Conservation (phyloP, 2,888 invertebrate genomes). For the Metallyticus violacea region DNA sequence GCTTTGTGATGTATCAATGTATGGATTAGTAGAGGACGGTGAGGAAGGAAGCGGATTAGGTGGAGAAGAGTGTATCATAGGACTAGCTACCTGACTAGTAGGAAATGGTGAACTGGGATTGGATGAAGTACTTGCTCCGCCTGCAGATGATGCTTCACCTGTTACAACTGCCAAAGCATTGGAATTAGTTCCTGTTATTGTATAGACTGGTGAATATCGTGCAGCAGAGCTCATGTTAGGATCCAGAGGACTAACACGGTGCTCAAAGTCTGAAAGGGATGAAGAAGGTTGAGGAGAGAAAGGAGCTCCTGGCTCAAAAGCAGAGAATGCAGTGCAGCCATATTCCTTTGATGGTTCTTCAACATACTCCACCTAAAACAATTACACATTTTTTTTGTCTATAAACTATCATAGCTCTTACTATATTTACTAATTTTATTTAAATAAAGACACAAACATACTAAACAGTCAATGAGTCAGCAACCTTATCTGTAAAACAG, state of each 20-base stretch:
- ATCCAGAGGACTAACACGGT: conserved; percentile 30
- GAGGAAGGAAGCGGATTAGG: conserved; percentile 6
- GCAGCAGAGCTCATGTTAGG: conserved; percentile 56
- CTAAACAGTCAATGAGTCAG: too few relatives aligned
- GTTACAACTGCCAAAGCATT: conserved; percentile 1
- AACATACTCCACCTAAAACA: conserved; percentile 29
- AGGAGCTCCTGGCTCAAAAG: conserved; percentile 28
- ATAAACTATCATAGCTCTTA: too few relatives aligned
- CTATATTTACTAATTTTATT: too few relatives aligned
- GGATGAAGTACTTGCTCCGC: not conserved
- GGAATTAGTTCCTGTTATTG: conserved; percentile 28
- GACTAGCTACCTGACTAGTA: conserved; percentile 9
- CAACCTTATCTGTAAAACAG: too few relatives aligned
- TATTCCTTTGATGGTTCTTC: conserved; percentile 29
- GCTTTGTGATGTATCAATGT: conserved; percentile 3
- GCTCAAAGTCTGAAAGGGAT: conserved; percentile 31
- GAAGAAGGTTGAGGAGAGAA: conserved; percentile 31
- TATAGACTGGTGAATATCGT: conserved; percentile 59
- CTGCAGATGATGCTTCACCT: conserved; percentile 5
- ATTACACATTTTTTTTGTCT: too few relatives aligned
- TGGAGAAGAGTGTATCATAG: conserved; percentile 13
- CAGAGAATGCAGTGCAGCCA: conserved; percentile 21
- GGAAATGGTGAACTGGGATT: conserved; percentile 20
- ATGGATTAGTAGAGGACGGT: not conserved
- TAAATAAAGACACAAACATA: too few relatives aligned